These are phyloP conservation scores for Melanchra persicariae DNA, from an alignment of 2,888 invertebrate genomes.

Conservation along the genomic window DNA sequence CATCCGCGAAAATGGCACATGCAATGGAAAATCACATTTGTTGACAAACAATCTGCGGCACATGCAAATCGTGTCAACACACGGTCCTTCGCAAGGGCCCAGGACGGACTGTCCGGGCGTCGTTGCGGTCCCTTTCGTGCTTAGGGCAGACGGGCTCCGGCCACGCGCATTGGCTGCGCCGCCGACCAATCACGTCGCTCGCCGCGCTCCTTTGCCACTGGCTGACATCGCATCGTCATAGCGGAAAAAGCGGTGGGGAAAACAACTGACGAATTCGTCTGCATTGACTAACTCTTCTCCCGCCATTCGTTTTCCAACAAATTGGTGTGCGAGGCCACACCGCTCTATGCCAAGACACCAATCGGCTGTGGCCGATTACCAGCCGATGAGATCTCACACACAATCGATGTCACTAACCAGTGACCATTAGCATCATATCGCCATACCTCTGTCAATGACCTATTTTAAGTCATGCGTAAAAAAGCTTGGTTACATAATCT, in stretches of 20 bases:
- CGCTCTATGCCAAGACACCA: conserved; percentile 79
- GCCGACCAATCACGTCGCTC: conserved; percentile 78
- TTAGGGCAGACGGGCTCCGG: conserved; percentile 78
- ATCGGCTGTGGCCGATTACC: conserved; percentile 75
- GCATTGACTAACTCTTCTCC: conserved; percentile 74
- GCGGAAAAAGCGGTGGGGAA: conserved; percentile 86
- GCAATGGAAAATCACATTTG: conserved; percentile 78
- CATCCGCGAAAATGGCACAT: conserved; percentile 75
- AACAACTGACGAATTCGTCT: conserved; percentile 80
- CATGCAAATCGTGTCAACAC: conserved; percentile 77
- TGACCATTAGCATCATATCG: conserved; percentile 23
- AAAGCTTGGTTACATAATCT: background rate
- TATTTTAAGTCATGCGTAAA: conserved; percentile 9
- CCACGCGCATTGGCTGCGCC: conserved; percentile 79
- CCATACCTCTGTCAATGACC: conserved; percentile 1
- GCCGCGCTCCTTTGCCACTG: conserved; percentile 77
- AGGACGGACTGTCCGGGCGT: conserved; percentile 80
- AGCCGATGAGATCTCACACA: conserved; percentile 58
- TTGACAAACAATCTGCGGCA: conserved; percentile 76
- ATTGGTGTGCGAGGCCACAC: conserved; percentile 81
- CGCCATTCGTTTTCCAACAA: conserved; percentile 80
- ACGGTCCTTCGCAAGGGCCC: conserved; percentile 85
- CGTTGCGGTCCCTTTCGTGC: conserved; percentile 83
- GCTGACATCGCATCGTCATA: conserved; percentile 72
- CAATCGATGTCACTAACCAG: conserved; percentile 57